phyloP scores from a whole-genome alignment of 2,797 vertebrate genomes.

The Streptopelia turtur region DNA sequence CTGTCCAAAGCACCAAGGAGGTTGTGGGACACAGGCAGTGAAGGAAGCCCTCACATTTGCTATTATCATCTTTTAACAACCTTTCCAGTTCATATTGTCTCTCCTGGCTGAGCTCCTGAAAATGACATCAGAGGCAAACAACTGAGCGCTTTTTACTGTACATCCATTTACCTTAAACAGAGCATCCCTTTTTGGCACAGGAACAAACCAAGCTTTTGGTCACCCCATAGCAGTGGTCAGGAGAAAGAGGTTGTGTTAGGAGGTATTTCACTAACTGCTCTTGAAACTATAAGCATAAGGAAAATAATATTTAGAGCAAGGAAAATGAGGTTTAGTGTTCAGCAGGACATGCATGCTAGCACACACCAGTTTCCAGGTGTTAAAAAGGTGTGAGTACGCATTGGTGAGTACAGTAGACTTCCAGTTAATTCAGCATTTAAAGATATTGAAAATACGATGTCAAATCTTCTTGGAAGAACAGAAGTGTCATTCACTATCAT shows the following conservation, averaged over 20 bases:
- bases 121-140: neutral
- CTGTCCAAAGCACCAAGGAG: neutral
- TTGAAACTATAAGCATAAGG: neutral
- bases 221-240: neutral
- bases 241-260: neutral
- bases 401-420: neutral
- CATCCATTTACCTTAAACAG: neutral
- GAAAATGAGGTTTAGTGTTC: neutral
- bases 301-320: neutral
- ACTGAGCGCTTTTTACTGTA: neutral
- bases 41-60: neutral
- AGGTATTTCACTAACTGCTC: neutral
- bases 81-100: neutral
- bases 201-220: neutral
- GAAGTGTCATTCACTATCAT: neutral
- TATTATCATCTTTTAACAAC: neutral
- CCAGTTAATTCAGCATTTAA: neutral
- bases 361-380: neutral
- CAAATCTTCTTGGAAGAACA: neutral
- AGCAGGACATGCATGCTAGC: neutral
- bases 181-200: neutral
- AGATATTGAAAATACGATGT: neutral
- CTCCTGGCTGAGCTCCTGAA: neutral
- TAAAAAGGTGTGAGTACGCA: neutral
- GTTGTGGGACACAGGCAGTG: neutral